Evolutionary conservation across 2,888 invertebrate species (phyloP).

Genomic region (Carabus problematicus): DNA sequence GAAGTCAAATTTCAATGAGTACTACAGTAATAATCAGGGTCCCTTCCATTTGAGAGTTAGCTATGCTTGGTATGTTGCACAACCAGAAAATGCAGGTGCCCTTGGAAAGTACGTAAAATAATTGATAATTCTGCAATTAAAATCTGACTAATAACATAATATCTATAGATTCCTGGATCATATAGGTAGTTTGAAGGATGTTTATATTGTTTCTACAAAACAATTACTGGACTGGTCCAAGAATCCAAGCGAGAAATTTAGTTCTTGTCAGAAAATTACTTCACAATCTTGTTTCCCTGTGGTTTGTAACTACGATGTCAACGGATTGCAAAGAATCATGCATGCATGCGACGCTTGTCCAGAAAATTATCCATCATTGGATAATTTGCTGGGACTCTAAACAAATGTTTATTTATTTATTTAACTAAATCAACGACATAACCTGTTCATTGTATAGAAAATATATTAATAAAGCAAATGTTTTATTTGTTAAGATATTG

Average conservation of each 20-base stretch:
- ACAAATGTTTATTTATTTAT: not conserved
- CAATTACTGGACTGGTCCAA: slow-evolving; percentile 7
- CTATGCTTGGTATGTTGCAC: slow-evolving; percentile 1
- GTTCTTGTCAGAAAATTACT: slow-evolving; percentile 3
- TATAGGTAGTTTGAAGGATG: not conserved
- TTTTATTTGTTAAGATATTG: too few species aligned
- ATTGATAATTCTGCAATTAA: not conserved
- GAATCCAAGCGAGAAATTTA: slow-evolving; percentile 3
- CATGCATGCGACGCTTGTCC: not conserved
- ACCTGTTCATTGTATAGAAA: too few species aligned
- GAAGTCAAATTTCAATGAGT: not conserved
- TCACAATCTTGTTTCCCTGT: not conserved
- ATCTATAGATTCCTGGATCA: not conserved
- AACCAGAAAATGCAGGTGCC: slow-evolving; percentile 4
- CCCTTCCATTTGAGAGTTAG: slow-evolving; percentile 3
- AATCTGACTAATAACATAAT: not conserved
- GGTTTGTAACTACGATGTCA: not conserved
- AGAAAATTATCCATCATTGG: not conserved
- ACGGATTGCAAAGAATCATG: not conserved
- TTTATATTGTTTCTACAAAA: slow-evolving; percentile 1
- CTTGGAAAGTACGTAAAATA: not conserved
- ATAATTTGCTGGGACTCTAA: not conserved
- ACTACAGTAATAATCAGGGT: not conserved
- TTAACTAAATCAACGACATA: not conserved
- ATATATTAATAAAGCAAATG: too few species aligned